Base-by-base conservation (phyloP, 2,888 invertebrate species). In the Tenthredo scrophulariae region DNA sequence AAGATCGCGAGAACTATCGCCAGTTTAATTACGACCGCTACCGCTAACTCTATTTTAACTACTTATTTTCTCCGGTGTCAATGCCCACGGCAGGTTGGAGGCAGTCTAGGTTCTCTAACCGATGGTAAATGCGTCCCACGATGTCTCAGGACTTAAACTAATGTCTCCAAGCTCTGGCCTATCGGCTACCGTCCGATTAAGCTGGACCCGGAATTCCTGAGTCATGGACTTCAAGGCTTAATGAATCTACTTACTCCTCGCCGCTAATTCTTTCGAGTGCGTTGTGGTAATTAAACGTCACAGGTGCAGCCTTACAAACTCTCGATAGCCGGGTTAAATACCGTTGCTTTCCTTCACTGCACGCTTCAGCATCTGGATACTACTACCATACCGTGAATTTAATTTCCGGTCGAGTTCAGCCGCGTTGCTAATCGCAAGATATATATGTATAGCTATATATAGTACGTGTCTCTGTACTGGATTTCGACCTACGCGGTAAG, bases 271-370 rank as follows among this genome's bases (percentile, higher is more conserved):
- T 40, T 85, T 18, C 84, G 54, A 70, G 87, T 85, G 84, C 86
- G 88, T 90, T 90, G 88, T 90, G 91, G 92, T 92, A 92, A 93
- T 92, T 92, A 92, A 93, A 93, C 92, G 93, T 93, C 92, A 92
- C 92, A 92, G 92, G 91, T 92, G 92, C 80, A 80, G 80, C 91
- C 91, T 91, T 91, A 90, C 90, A 50, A 46, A 29, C 83, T 83
- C 43, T 67, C 91, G 90, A 92, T 92, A 89, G 90, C 90, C 89
- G 88, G 91, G 90, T 89, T 91, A 91, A 92, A 92, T 92, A 92
- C 92, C 92, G 91, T 90, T 89, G 89, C 89, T 89, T 92, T 92
- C 91, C 89, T 91, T 91, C 90, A 91, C 89, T 89, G 88, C 90
- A 83, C 77, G 67, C 77, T 84, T 85, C 86, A 84, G 80, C 86